A percentile compares a stretch with the other conserved stretches of the same genome.
These are phyloP conservation scores for Neocloeon triangulifer DNA, from an alignment of 1,140 invertebrate species.

Conservation along the genomic window DNA sequence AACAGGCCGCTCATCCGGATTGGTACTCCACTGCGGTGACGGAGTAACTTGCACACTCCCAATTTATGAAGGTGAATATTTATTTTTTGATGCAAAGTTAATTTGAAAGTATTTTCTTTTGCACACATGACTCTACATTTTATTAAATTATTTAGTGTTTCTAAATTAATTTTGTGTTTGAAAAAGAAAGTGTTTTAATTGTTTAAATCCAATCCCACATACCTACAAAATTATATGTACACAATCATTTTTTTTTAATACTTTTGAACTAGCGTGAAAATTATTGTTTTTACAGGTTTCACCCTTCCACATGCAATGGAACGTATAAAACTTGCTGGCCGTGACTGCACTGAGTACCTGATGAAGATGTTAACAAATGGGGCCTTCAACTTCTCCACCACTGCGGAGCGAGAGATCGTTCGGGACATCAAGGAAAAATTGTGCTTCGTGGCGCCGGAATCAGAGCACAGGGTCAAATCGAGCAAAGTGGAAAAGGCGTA, in stretches of 20 bases:
- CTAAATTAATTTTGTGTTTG: too few species aligned
- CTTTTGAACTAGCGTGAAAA: slow-evolving; percentile 2
- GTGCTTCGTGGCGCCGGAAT: slow-evolving; percentile 42
- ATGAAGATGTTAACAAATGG: slow-evolving; percentile 77
- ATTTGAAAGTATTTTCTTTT: too few species aligned
- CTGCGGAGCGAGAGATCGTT: slow-evolving; percentile 62
- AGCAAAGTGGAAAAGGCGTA: slow-evolving; percentile 62
- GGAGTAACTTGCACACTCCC: slow-evolving; percentile 75
- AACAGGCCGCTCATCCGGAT: slow-evolving; percentile 77
- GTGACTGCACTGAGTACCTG: slow-evolving; percentile 69
- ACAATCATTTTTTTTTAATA: slow-evolving; percentile 8
- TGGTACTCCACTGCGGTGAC: slow-evolving; percentile 70
- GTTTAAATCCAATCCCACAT: too few species aligned
- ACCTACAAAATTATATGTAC: background rate
- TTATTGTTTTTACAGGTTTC: slow-evolving; percentile 15
- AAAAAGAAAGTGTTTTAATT: too few species aligned
- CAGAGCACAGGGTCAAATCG: slow-evolving; percentile 60
- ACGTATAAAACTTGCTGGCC: slow-evolving; percentile 70
- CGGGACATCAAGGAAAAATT: slow-evolving; percentile 58
- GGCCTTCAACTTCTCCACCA: slow-evolving; percentile 31
- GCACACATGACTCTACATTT: too few species aligned
- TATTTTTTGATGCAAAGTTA: too few species aligned
- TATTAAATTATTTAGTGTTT: too few species aligned
- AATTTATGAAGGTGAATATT: slow-evolving; percentile 58
- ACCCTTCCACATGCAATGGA: slow-evolving; percentile 58